phyloP scores from a whole-genome alignment of 2,888 invertebrate genomes.

The Limenitis camilla region DNA sequence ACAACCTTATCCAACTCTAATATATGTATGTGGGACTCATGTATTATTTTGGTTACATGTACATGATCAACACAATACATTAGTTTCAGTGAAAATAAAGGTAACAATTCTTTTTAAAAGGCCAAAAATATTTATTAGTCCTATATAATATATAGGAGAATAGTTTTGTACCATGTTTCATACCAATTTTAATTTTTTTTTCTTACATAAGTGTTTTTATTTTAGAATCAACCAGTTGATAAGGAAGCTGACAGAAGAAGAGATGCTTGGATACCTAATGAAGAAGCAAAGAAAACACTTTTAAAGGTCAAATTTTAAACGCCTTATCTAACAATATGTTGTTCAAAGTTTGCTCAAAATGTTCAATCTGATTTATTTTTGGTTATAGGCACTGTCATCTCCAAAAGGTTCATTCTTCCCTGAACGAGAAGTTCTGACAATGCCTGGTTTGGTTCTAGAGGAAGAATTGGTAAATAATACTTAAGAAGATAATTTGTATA shows the following conservation, averaged over 20 bases:
- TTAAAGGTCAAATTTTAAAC: constrained; percentile 50
- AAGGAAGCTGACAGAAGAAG: constrained; percentile 75
- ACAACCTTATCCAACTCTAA: no score
- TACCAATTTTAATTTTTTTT: not conserved
- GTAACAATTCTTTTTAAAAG: no score
- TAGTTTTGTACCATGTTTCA: not conserved
- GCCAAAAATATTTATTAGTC: no score
- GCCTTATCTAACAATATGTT: not conserved
- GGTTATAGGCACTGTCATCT: constrained; percentile 72
- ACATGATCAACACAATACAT: no score
- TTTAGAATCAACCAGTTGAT: constrained; percentile 63
- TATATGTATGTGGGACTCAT: no score
- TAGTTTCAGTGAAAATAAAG: no score
- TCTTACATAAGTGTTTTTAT: constrained; percentile 5
- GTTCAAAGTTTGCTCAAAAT: not conserved
- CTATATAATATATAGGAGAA: no score
- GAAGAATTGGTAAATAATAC: constrained; percentile 82
- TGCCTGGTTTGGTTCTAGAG: constrained; percentile 87
- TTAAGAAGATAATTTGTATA: not conserved
- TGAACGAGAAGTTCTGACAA: constrained; percentile 84
- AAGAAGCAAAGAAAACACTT: constrained; percentile 80
- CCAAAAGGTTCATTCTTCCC: constrained; percentile 81
- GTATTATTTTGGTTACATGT: no score
- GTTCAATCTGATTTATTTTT: not conserved
- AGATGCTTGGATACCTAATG: constrained; percentile 89